A percentile compares a stretch with the other conserved stretches of the same genome.
Evolutionary conservation across 2,113 vertebrate genomes (phyloP).

Genomic region (Melierax canorus): DNA sequence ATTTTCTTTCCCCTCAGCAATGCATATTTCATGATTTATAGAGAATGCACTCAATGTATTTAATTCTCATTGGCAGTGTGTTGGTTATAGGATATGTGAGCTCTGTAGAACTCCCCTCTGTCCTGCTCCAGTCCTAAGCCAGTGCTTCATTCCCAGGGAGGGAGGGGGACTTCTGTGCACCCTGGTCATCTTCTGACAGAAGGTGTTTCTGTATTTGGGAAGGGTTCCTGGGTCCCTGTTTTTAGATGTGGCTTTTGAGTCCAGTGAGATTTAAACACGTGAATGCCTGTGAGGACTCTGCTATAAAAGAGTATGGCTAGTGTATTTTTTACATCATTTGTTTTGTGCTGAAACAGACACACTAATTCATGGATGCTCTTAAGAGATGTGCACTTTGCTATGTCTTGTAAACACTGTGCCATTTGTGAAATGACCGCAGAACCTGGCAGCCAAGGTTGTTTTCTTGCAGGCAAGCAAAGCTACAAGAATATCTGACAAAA

Average conservation of each 20-base stretch:
- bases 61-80: neutral
- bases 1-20: neutral
- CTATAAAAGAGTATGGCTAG: neutral
- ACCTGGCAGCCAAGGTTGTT: neutral
- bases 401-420: neutral
- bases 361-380: neutral
- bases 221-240: neutral
- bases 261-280: accelerated
- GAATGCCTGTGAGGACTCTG: neutral
- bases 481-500: neutral
- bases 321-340: neutral
- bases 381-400: neutral
- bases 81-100: neutral
- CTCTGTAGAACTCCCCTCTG: neutral
- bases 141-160: neutral
- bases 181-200: neutral
- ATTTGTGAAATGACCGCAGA: neutral
- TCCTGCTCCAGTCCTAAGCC: neutral
- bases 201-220: neutral
- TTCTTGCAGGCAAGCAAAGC: neutral
- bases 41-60: neutral
- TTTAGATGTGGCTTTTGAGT: neutral
- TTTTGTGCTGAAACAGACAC: neutral
- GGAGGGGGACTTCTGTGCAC: no score
- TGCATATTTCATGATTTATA: neutral